Conservation (phyloP, 2,113 vertebrate genomes). For the Zapus hudsonius region DNA sequence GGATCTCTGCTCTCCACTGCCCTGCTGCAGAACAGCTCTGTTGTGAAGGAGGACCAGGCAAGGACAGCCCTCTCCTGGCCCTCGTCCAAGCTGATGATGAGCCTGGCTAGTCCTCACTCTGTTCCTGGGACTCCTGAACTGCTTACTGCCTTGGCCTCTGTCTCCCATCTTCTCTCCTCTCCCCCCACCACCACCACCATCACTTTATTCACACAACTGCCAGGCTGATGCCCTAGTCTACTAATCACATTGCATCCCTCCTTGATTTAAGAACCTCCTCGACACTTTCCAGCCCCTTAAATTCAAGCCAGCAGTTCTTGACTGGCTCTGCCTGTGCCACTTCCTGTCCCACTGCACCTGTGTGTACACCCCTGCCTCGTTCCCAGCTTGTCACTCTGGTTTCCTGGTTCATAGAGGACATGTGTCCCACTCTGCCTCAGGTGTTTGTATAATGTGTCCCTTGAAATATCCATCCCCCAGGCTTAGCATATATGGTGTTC, state of each 20-base stretch:
- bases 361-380: not conserved
- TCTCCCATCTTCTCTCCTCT: not conserved
- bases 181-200: accelerated
- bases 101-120: not conserved
- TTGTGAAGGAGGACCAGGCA: not conserved
- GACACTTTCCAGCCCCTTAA: not conserved
- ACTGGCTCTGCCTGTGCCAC: not conserved
- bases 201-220: not conserved
- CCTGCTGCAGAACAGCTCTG: not conserved
- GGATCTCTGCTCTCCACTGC: not conserved
- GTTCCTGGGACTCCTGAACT: not conserved
- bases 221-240: not conserved
- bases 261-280: not conserved
- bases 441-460: not conserved
- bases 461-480: not conserved
- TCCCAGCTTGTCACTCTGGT: not conserved
- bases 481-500: not conserved
- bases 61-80: not conserved
- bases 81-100: not conserved
- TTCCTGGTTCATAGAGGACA: not conserved
- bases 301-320: not conserved
- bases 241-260: not conserved
- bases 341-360: not conserved
- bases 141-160: not conserved
- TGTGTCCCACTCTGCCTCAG: not conserved